A percentile compares a stretch with the other conserved stretches of the same genome.
phyloP scores from a whole-genome alignment of 2,888 invertebrate genomes.

The Rhagium mordax region DNA sequence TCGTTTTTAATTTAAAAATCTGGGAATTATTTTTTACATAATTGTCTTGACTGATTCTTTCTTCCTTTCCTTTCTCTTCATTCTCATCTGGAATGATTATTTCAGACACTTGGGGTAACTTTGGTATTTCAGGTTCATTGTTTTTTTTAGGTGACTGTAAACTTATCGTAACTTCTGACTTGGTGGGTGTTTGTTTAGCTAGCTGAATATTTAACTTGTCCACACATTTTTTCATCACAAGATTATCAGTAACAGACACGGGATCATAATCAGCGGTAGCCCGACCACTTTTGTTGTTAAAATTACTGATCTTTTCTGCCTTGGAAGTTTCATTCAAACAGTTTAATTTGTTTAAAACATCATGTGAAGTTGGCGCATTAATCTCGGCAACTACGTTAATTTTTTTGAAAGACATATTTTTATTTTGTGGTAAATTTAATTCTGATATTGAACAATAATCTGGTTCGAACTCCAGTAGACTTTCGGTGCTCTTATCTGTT shows the following conservation, averaged over 20 bases:
- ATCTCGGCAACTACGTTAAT: conserved; percentile 66
- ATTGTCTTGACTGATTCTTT: conserved; percentile 66
- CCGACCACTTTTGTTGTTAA: conserved; percentile 30
- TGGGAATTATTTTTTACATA: conserved; percentile 69
- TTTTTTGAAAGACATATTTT: conserved; percentile 58
- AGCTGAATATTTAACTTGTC: conserved; percentile 66
- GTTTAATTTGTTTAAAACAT: conserved; percentile 59
- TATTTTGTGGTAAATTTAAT: conserved; percentile 72
- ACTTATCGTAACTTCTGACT: conserved; percentile 57
- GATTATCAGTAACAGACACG: conserved; percentile 46
- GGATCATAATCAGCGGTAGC: conserved; percentile 45
- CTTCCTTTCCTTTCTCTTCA: conserved; percentile 66
- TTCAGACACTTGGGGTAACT: conserved; percentile 82
- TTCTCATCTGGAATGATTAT: conserved; percentile 81
- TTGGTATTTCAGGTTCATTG: conserved; percentile 78
- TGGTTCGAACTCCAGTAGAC: conserved; percentile 73
- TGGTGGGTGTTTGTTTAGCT: conserved; percentile 63
- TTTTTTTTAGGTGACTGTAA: conserved; percentile 65
- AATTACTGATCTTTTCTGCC: conserved; percentile 35
- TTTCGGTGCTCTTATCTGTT: conserved; percentile 55
- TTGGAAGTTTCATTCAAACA: conserved; percentile 28
- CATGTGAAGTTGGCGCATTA: conserved; percentile 60
- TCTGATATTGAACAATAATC: conserved; percentile 86
- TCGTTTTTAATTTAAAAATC: conserved; percentile 68
- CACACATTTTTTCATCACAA: conserved; percentile 64